Percentiles rank a stretch among this genome's conserved stretches.
Conservation (phyloP, 2,113 vertebrate genomes). For the Danio rerio region DNA sequence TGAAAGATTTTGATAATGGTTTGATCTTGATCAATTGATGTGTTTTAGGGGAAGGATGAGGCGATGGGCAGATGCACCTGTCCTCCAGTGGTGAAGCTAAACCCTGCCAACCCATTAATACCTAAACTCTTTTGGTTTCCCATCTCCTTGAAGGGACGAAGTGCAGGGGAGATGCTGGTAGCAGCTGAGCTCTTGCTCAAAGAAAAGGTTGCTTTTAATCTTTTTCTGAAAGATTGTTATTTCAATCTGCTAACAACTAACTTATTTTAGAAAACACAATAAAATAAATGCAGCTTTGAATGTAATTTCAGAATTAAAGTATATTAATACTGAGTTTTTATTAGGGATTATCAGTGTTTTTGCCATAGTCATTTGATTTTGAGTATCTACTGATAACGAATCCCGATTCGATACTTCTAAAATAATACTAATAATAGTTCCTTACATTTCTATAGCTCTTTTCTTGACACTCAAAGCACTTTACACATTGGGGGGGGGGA, state of each 20-base stretch:
- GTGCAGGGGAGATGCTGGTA: conserved; percentile 87
- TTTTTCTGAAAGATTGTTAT: background rate
- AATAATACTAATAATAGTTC: too few relatives aligned
- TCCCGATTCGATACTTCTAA: too few relatives aligned
- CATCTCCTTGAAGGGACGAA: conserved; percentile 80
- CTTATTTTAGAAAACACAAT: too few relatives aligned
- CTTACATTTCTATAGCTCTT: too few relatives aligned
- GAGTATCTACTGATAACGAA: too few relatives aligned
- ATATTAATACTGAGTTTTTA: too few relatives aligned
- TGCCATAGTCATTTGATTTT: too few relatives aligned
- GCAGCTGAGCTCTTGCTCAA: conserved; percentile 92
- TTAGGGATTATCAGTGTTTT: too few relatives aligned
- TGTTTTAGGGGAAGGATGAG: conserved; percentile 91
- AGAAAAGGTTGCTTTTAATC: conserved; percentile 79
- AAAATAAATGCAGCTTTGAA: too few relatives aligned
- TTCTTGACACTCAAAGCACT: too few relatives aligned
- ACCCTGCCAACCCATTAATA: conserved; percentile 74
- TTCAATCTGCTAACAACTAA: background rate
- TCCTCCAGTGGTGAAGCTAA: conserved; percentile 85
- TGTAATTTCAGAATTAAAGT: too few relatives aligned
- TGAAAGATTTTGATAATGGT: background rate
- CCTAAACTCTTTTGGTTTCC: conserved; percentile 94
- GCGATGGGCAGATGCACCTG: conserved; percentile 88
- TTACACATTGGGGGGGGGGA: too few relatives aligned
- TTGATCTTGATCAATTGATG: conserved; percentile 32